A percentile compares a stretch with the other conserved stretches of the same genome.
Evolutionary conservation across 1,140 invertebrate species (phyloP).

Genomic region (Metaphire vulgaris): DNA sequence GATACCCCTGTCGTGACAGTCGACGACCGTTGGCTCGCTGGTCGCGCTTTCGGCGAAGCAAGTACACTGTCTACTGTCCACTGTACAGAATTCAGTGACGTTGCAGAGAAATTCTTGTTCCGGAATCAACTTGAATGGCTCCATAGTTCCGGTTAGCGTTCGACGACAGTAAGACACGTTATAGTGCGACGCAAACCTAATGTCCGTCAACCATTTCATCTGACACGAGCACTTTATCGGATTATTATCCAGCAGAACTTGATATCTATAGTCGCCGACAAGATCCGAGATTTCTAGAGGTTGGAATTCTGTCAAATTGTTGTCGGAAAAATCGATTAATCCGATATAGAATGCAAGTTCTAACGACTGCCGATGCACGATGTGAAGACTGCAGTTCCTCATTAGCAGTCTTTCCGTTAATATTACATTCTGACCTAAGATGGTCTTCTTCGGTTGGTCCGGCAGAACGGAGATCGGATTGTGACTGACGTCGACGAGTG

Average conservation of each 20-base stretch:
- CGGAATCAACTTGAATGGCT: not conserved
- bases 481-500: not conserved
- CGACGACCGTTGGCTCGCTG: not conserved
- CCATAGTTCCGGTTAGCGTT: not conserved
- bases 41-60: not conserved
- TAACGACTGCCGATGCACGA: not conserved
- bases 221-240: not conserved
- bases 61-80: not conserved
- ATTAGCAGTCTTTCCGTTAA: not conserved
- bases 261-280: not conserved
- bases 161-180: not conserved
- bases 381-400: not conserved
- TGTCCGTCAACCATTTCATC: not conserved
- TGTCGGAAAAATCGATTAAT: not conserved
- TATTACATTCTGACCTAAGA: not conserved
- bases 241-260: not conserved
- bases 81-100: not conserved
- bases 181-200: not conserved
- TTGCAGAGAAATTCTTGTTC: not conserved
- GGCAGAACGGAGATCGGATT: not conserved
- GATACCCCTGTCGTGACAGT: not conserved
- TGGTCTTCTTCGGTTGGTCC: not conserved
- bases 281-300: not conserved
- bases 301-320: not conserved
- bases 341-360: not conserved